Evolutionary conservation across 37 sponge, comb jelly and placozoan species (phyloP), one percentile per base, ranked within the genome.

Genomic region (Cliona cf. orientalis): DNA sequence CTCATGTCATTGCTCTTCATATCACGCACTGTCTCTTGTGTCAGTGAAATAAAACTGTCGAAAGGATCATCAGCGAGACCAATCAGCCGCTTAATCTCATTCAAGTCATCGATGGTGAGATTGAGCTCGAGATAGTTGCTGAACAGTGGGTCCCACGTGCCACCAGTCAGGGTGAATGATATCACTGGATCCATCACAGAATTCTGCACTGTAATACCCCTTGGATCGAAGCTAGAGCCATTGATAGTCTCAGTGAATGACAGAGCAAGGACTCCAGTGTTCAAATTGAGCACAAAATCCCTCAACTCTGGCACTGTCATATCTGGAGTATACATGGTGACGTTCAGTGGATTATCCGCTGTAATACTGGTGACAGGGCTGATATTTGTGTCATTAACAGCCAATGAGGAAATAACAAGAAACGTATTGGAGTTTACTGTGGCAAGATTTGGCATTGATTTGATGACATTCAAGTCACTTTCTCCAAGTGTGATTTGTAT

Each of bases 171-270:
- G 0, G 68, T 78, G 61, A 80, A 60, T 25, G 19, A 5, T 9
- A 49, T 9, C 62, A 46, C 21, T 36, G 42, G 22, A 26, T 32
- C 44, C 1, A 22, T 31, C 0, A 1, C 34, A 36, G 32, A 40
- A 41, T 71, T 66, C 32, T 75, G 81, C 4, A 95, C 17, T 5
- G 83, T 84, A 7, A 95, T 85, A 17, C 33, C 77, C 2, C 58
- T 75, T 31, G 95, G 81, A 49, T 76, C 38, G 33, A 95, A 91
- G 42, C 89, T 85, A 17, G 83, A 82, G 2, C 92, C 91, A 79
- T 89, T 90, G 29, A 95, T 84, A 21, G 89, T 88, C 65, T 95
- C 95, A 14, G 62, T 55, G 76, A 95, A 95, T 12, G 66, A 75
- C 37, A 95, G 46, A 0, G 23, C 29, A 35, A 95, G 65, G 7